Conservation (phyloP, 2,888 invertebrate genomes). For the Lycophotia porphyrea region DNA sequence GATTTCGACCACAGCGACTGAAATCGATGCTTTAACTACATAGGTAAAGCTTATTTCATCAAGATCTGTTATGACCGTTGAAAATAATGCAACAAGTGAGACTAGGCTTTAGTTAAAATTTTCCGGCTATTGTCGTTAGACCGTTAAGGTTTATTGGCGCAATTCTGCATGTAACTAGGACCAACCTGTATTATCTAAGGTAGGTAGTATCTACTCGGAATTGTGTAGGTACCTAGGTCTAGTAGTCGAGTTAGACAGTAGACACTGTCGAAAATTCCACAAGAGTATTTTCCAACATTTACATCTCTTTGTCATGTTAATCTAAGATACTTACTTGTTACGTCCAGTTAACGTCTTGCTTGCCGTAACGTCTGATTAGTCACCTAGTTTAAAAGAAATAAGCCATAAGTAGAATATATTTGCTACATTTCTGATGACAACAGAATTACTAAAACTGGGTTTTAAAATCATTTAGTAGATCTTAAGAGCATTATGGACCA, state of each 20-base stretch:
- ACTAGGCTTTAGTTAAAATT: neutral
- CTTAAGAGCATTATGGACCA: no score
- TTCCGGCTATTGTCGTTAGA: neutral
- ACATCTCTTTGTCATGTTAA: conserved; percentile 6
- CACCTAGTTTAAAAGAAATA: neutral
- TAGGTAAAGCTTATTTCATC: neutral
- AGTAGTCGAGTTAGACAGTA: neutral
- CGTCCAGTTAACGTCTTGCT: neutral
- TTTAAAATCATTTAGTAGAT: neutral
- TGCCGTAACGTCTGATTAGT: neutral
- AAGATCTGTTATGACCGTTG: neutral
- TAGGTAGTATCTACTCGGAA: neutral
- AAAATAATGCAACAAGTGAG: neutral
- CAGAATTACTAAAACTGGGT: neutral
- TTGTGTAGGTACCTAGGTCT: neutral
- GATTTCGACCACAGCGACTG: no score
- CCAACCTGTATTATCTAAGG: neutral
- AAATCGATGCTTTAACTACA: no score
- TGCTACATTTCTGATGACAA: neutral
- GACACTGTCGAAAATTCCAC: neutral
- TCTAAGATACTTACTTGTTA: neutral
- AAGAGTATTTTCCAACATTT: neutral
- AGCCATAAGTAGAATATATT: neutral
- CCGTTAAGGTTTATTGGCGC: neutral
- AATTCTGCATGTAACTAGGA: neutral